These are phyloP conservation scores for human DNA, from an alignment of 2,113 vertebrate species.

Conservation along the genomic window GRCh38 chr13:99333501-99334000, in stretches of 20 bases:
- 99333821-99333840: neutral
- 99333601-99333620: neutral
- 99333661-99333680: neutral
- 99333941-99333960: neutral
- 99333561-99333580: neutral
- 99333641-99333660: neutral
- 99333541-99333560: neutral
- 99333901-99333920: neutral
- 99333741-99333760: neutral
- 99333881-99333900: neutral
- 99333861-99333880: neutral
- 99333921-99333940: neutral
- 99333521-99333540: neutral
- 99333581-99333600: neutral
- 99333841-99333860: neutral
- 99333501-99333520: neutral
- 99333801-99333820: neutral
- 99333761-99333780: neutral
- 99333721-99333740: neutral
- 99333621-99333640: neutral
- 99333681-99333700: neutral
- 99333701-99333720: neutral
- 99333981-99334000: too few relatives aligned
- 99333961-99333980: too few relatives aligned
- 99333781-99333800: neutral